phyloP scores from a whole-genome alignment of 2,888 invertebrate genomes.

The Alcis repandata region DNA sequence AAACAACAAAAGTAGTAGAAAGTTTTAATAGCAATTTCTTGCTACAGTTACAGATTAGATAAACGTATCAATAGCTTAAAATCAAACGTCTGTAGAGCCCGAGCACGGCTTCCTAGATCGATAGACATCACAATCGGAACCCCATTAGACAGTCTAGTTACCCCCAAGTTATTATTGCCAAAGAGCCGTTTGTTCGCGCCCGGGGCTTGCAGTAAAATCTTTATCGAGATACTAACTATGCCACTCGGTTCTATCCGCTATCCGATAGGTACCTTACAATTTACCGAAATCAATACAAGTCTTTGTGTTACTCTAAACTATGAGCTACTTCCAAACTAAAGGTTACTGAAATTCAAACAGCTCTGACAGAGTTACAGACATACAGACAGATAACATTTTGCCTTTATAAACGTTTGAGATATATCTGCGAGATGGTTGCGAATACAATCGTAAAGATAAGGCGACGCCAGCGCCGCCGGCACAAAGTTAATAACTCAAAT shows the following conservation, averaged over 20 bases:
- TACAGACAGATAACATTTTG: background rate
- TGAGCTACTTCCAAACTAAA: background rate
- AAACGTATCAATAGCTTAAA: no score
- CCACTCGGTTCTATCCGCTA: background rate
- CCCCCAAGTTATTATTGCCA: slow-evolving; percentile 52
- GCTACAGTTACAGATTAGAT: no score
- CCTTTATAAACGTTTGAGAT: slow-evolving; percentile 44
- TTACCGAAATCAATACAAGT: background rate
- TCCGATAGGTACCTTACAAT: background rate
- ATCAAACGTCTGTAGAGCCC: background rate
- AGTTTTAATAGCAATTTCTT: no score
- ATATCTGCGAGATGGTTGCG: slow-evolving; percentile 63
- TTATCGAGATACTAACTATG: slow-evolving; percentile 50
- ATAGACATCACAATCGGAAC: slow-evolving; percentile 30
- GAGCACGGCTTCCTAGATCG: slow-evolving; percentile 12
- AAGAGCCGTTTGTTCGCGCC: slow-evolving; percentile 56
- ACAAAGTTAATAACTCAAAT: slow-evolving; percentile 71
- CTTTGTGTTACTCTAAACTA: background rate
- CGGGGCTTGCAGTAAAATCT: slow-evolving; percentile 69
- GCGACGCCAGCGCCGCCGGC: slow-evolving; percentile 53
- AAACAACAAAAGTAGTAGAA: no score
- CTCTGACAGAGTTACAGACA: background rate
- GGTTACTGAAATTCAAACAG: background rate
- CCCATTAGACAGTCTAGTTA: slow-evolving; percentile 37
- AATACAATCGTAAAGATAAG: slow-evolving; percentile 68